phyloP scores from a whole-genome alignment of 2,888 invertebrate species.

The Parasteatoda lunata region DNA sequence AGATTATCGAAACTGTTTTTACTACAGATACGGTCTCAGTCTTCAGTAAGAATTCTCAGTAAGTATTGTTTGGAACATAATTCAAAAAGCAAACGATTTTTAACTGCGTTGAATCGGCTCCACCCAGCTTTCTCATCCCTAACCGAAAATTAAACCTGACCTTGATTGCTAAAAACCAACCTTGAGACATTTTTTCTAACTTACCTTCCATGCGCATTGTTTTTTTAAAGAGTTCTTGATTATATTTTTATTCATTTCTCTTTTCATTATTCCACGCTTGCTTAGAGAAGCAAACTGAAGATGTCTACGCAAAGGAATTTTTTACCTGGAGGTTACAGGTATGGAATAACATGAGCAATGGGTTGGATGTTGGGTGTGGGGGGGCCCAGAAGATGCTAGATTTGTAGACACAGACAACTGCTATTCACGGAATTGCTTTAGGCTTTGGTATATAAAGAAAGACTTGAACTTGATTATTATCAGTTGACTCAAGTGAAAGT shows the following conservation, averaged over 20 bases:
- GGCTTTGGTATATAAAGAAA: conserved; percentile 38
- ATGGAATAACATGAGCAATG: conserved; percentile 34
- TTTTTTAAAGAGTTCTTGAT: not conserved
- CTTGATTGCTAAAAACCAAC: conserved; percentile 22
- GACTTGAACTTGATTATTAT: conserved; percentile 9
- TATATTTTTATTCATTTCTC: not conserved
- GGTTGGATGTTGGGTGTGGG: conserved; percentile 12
- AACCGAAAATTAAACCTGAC: conserved; percentile 26
- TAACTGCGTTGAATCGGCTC: not conserved
- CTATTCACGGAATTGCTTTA: conserved; percentile 28
- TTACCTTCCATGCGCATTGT: conserved; percentile 9
- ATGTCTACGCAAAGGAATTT: conserved; percentile 17
- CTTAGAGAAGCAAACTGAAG: not conserved
- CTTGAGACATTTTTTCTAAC: conserved; percentile 41
- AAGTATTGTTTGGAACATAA: too few species aligned
- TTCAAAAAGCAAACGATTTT: not conserved
- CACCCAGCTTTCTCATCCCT: not conserved
- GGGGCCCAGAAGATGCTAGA: conserved; percentile 6
- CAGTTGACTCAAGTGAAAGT: conserved; percentile 1
- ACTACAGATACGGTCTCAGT: not conserved
- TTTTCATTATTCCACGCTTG: not conserved
- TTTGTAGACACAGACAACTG: not conserved
- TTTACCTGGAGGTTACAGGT: conserved; percentile 9
- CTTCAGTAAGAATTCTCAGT: too few species aligned
- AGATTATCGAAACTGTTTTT: not conserved